These are phyloP conservation scores for Boloria euphrosyne DNA, from an alignment of 2,888 invertebrate genomes.

Conservation along the genomic window DNA sequence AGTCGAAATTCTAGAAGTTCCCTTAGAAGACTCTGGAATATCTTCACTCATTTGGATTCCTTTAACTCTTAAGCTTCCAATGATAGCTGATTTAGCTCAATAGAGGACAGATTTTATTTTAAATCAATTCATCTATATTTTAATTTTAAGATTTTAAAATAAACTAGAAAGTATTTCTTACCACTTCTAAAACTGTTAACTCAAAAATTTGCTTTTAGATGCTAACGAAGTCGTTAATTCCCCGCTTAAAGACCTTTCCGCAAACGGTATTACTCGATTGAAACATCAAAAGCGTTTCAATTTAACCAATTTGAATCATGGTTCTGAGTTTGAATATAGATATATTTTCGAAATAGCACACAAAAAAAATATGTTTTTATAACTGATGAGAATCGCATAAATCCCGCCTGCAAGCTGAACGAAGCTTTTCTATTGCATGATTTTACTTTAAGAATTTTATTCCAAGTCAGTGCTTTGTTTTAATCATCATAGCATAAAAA, in stretches of 20 bases:
- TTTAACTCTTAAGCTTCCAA: no score
- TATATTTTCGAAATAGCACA: no score
- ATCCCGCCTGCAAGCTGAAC: neutral
- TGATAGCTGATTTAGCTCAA: no score
- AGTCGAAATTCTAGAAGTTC: no score
- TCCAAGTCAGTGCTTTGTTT: conserved; percentile 2
- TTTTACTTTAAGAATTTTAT: conserved; percentile 7
- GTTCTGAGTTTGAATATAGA: neutral
- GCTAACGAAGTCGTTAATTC: neutral
- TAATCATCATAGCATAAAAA: neutral
- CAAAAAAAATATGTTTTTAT: no score
- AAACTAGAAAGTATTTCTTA: neutral
- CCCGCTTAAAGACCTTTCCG: neutral
- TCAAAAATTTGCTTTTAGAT: neutral
- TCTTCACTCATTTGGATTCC: no score
- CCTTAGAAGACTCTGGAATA: no score
- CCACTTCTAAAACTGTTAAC: neutral
- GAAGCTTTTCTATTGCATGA: neutral
- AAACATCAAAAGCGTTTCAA: conserved; percentile 1
- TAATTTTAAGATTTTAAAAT: no score
- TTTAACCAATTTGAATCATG: neutral
- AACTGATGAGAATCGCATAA: neutral
- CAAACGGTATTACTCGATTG: neutral
- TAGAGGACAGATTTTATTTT: no score
- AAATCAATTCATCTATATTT: no score